phyloP scores from a whole-genome alignment of 2,888 invertebrate species.

The Tenthredo distinguenda region DNA sequence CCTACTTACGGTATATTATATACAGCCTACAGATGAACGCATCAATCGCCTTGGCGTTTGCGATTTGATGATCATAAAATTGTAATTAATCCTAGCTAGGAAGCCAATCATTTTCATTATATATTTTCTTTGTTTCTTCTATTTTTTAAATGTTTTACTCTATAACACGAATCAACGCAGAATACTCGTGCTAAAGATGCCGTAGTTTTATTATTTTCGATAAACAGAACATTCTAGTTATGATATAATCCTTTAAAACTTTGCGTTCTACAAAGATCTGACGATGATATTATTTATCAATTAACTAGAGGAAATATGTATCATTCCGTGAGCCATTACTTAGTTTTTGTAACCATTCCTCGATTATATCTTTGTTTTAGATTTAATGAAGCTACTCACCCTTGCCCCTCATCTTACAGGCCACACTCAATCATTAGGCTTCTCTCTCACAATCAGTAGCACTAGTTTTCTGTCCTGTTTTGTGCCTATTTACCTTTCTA shows the following conservation, averaged over 20 bases:
- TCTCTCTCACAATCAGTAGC: conserved; percentile 37
- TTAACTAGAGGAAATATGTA: conserved; percentile 25
- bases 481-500: conserved; percentile 39
- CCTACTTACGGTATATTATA: conserved; percentile 60
- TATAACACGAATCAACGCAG: conserved; percentile 65
- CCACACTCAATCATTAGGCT: conserved; percentile 5
- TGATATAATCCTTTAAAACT: conserved; percentile 22
- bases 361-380: background rate
- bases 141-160: conserved; percentile 56
- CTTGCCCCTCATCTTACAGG: background rate
- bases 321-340: conserved; percentile 28
- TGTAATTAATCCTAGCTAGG: conserved; percentile 67
- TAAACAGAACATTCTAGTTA: conserved; percentile 27
- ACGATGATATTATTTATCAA: conserved; percentile 19
- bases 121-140: conserved; percentile 32
- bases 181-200: conserved; percentile 63
- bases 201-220: conserved; percentile 37
- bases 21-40: conserved; percentile 68
- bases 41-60: conserved; percentile 64
- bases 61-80: conserved; percentile 50
- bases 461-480: conserved; percentile 46
- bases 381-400: conserved; percentile 39
- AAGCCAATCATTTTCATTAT: conserved; percentile 67
- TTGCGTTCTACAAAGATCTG: conserved; percentile 20
- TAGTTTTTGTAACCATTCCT: background rate